These are phyloP conservation scores for Nomada ferruginata DNA, from an alignment of 2,888 invertebrate species.

Conservation along the genomic window DNA sequence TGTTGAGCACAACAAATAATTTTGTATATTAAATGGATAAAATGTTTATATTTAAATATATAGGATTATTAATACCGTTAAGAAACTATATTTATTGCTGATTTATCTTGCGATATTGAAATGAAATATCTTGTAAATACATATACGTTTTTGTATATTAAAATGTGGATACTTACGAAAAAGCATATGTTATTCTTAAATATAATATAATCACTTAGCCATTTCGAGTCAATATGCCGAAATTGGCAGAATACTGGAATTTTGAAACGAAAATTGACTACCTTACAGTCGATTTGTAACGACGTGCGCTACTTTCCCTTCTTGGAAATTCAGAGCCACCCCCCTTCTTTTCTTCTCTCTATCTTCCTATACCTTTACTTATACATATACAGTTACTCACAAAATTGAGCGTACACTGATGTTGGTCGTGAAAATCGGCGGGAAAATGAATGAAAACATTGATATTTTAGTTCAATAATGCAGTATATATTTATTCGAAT, in stretches of 20 bases:
- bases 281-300: conserved; percentile 22
- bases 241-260: background rate
- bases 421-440: too few species aligned
- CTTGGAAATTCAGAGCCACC: conserved; percentile 30
- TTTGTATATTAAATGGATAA: background rate
- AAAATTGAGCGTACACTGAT: too few species aligned
- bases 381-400: too few species aligned
- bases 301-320: conserved; percentile 38
- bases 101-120: background rate
- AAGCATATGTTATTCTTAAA: too few species aligned
- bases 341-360: background rate
- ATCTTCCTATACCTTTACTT: background rate
- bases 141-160: too few species aligned
- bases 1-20: background rate
- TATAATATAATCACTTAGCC: background rate
- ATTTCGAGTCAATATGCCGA: background rate
- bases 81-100: background rate
- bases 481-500: background rate
- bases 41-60: background rate
- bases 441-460: background rate
- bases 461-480: background rate
- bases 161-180: too few species aligned
- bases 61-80: background rate
- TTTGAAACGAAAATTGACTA: conserved; percentile 6
- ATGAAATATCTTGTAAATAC: too few species aligned